Percentiles rank a stretch among this genome's conserved stretches.
These are phyloP conservation scores for Bellardia bayeri DNA, from an alignment of 2,888 invertebrate genomes.

Conservation along the genomic window DNA sequence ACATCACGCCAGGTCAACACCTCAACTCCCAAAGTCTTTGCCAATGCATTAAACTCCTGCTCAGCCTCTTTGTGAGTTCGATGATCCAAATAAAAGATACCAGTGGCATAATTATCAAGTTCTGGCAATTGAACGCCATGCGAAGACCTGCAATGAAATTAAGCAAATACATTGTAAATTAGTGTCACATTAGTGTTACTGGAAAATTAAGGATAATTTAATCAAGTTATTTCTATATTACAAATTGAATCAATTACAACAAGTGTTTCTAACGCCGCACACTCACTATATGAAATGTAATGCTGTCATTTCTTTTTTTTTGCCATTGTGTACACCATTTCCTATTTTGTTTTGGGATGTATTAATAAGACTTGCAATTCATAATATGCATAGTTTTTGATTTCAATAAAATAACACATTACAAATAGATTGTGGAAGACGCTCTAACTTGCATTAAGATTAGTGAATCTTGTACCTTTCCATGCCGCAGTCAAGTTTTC, in stretches of 20 bases:
- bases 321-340: slow-evolving; percentile 6
- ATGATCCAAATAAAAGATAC: slow-evolving; percentile 97
- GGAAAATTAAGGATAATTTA: background rate
- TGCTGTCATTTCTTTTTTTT: background rate
- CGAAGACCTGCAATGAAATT: slow-evolving; percentile 87
- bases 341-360: background rate
- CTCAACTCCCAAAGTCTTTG: slow-evolving; percentile 91
- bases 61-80: slow-evolving; percentile 92
- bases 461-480: too few species aligned
- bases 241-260: slow-evolving; percentile 30
- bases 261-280: slow-evolving; percentile 7
- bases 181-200: background rate
- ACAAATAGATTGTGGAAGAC: too few species aligned
- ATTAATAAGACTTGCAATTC: too few species aligned
- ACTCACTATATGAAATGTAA: background rate
- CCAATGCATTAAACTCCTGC: slow-evolving; percentile 91
- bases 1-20: slow-evolving; percentile 98
- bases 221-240: background rate
- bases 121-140: slow-evolving; percentile 93
- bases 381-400: too few species aligned
- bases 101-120: slow-evolving; percentile 96
- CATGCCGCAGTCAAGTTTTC: too few species aligned
- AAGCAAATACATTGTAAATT: slow-evolving; percentile 23
- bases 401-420: too few species aligned
- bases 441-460: too few species aligned